phyloP scores from a whole-genome alignment of 2,113 vertebrate species.

The Tichodroma muraria region DNA sequence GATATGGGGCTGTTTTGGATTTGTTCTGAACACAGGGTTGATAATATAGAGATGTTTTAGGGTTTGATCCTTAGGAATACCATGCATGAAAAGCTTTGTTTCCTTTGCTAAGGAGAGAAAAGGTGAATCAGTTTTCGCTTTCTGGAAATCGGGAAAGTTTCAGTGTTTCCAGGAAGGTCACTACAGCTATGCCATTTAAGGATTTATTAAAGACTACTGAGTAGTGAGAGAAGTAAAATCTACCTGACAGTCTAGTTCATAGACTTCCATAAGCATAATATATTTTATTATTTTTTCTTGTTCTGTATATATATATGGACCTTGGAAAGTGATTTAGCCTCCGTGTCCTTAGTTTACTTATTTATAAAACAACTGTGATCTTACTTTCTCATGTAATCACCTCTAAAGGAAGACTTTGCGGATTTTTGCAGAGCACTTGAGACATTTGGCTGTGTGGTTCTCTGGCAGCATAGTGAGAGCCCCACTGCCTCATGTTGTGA shows the following conservation, averaged over 20 bases:
- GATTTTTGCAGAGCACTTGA: neutral
- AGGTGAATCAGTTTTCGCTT: neutral
- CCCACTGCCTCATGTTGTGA: neutral
- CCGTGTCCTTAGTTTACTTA: neutral
- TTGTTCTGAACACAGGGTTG: neutral
- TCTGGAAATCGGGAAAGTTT: neutral
- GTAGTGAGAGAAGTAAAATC: neutral
- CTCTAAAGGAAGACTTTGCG: neutral
- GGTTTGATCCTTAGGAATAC: neutral
- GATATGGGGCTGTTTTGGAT: neutral
- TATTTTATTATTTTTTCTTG: neutral
- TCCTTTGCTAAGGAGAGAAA: neutral
- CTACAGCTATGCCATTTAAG: neutral
- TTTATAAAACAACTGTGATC: neutral
- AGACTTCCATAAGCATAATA: neutral
- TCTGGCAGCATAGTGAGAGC: neutral
- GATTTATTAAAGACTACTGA: neutral
- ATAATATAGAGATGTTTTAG: neutral
- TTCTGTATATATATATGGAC: neutral
- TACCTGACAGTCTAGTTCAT: neutral
- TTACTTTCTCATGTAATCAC: neutral
- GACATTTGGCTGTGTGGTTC: neutral
- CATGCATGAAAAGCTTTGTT: neutral
- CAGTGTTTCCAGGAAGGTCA: neutral
- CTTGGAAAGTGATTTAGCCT: neutral